A percentile compares a stretch with the other conserved stretches of the same genome.
phyloP scores from a whole-genome alignment of 2,113 vertebrate genomes.

The Empidonax traillii region DNA sequence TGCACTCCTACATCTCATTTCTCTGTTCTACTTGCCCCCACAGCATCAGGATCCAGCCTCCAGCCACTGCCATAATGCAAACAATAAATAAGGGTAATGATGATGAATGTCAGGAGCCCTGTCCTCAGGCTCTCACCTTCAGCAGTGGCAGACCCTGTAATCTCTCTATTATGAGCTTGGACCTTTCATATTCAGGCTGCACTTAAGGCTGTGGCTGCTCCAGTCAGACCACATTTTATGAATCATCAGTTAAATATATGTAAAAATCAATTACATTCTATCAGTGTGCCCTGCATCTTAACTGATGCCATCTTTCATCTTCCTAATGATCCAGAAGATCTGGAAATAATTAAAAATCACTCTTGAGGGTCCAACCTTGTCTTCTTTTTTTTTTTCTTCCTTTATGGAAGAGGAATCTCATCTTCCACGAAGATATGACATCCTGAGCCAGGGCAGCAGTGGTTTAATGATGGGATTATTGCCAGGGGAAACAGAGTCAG shows the following conservation, averaged over 20 bases:
- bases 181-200: not conserved
- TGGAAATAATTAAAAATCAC: slow-evolving; percentile 78
- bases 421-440: not conserved
- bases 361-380: slow-evolving; percentile 65
- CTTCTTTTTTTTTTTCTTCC: not conserved
- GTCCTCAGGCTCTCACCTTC: not conserved
- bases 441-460: not conserved
- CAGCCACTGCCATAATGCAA: not conserved
- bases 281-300: slow-evolving; percentile 59
- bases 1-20: not conserved
- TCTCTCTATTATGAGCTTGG: not conserved
- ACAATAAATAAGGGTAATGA: not conserved
- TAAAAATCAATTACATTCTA: slow-evolving; percentile 73
- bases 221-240: slow-evolving; percentile 57
- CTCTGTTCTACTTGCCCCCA: not conserved
- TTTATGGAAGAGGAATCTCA: not conserved
- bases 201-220: slow-evolving; percentile 45
- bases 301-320: slow-evolving; percentile 66
- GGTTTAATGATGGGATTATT: not conserved
- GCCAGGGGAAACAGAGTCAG: not conserved
- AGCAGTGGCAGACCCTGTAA: not conserved
- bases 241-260: slow-evolving; percentile 68
- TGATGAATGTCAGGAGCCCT: not conserved
- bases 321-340: slow-evolving; percentile 73
- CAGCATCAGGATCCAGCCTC: not conserved